Percentiles rank a stretch among this genome's conserved stretches.
These are phyloP conservation scores for Premnoplex brunnescens DNA, from an alignment of 2,797 vertebrate species.

Conservation along the genomic window DNA sequence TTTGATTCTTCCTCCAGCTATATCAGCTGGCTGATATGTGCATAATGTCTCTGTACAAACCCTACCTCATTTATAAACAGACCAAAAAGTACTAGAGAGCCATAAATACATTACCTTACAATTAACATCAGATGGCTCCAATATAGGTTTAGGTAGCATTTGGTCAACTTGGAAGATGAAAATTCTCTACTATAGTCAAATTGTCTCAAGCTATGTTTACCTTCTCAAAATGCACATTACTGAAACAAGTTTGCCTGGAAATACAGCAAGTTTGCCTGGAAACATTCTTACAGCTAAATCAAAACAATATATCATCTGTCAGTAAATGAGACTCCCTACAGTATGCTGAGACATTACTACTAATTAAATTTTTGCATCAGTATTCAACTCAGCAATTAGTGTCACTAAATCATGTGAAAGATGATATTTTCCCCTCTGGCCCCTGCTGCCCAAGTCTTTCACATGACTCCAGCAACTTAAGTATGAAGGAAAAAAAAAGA, in stretches of 20 bases:
- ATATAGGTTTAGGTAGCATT: not conserved
- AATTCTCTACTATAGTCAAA: not conserved
- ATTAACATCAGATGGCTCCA: not conserved
- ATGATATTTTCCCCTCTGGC: not conserved
- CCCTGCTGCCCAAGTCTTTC: not conserved
- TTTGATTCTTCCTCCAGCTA: not conserved
- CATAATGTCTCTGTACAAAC: not conserved
- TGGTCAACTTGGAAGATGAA: not conserved
- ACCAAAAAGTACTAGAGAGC: not conserved
- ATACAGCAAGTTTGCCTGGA: not conserved
- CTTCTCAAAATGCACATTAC: not conserved
- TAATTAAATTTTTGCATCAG: not conserved
- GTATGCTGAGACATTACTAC: not conserved
- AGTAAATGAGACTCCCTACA: not conserved
- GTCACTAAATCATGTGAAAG: not conserved
- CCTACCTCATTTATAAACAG: not conserved
- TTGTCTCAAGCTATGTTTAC: not conserved
- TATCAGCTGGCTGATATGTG: not conserved
- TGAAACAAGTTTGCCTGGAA: not conserved
- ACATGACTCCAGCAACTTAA: not conserved
- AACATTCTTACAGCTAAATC: not conserved
- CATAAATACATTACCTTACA: not conserved
- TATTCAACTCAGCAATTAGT: not conserved
- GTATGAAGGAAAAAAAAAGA: not conserved
- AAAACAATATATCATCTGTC: not conserved